These are phyloP conservation scores for Centropyge bicolor DNA, from an alignment of 2,797 vertebrate genomes.

Conservation along the genomic window DNA sequence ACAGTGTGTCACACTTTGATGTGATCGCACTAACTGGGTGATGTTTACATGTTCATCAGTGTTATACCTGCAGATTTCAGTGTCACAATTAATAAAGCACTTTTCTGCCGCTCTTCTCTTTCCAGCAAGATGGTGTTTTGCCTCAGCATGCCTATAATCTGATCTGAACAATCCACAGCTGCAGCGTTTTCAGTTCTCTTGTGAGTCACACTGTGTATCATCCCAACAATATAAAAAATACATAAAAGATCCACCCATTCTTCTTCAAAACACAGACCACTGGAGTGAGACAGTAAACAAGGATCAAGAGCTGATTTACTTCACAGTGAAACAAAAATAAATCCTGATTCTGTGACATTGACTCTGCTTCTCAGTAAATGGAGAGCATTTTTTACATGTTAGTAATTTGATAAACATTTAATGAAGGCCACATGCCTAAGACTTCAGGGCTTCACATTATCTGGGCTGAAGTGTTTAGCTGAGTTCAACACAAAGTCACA, in stretches of 20 bases:
- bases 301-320: background rate
- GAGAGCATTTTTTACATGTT: too few species aligned
- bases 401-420: background rate
- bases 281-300: background rate
- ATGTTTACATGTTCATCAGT: background rate
- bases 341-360: background rate
- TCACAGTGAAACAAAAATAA: background rate
- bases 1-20: too few species aligned
- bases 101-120: too few species aligned
- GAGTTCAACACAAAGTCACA: conserved; percentile 3
- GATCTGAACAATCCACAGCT: conserved; percentile 2
- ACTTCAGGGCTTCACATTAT: background rate
- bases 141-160: background rate
- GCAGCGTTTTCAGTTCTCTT: background rate
- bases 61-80: background rate
- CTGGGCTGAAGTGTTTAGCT: background rate
- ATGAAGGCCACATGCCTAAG: background rate
- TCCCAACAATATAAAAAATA: conserved; percentile 15
- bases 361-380: background rate
- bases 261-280: background rate
- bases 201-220: conserved; percentile 11
- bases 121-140: background rate
- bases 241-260: background rate
- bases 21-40: background rate
- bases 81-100: background rate